Evolutionary conservation across 1,140 invertebrate genomes (phyloP).

Genomic region (Aphelenchoides fujianensis): DNA sequence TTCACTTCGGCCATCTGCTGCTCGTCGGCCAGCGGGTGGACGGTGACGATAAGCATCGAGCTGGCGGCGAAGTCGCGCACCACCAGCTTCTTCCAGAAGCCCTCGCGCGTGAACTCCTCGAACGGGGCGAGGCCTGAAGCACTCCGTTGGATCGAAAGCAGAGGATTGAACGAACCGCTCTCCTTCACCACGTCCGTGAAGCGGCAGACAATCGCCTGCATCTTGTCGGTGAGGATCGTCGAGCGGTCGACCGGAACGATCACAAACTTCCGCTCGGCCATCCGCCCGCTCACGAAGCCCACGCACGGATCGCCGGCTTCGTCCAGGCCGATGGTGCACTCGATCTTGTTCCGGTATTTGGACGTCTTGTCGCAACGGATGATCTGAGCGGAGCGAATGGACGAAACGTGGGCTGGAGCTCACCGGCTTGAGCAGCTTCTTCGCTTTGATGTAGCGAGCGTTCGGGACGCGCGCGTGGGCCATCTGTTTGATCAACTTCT

Average conservation of each 20-base stretch:
- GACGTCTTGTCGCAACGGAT: constrained; percentile 67
- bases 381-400: constrained; percentile 47
- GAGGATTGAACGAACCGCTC: constrained; percentile 62
- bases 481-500: constrained; percentile 35
- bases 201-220: constrained; percentile 71
- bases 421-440: constrained; percentile 41
- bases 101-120: constrained; percentile 78
- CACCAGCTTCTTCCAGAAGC: constrained; percentile 84
- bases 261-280: constrained; percentile 72
- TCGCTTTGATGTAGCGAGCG: background rate
- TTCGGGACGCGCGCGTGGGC: constrained; percentile 13
- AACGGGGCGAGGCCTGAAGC: constrained; percentile 73
- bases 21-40: constrained; percentile 64
- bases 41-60: constrained; percentile 80
- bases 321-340: constrained; percentile 80
- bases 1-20: constrained; percentile 49
- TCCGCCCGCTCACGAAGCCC: constrained; percentile 64
- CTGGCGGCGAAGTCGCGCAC: constrained; percentile 73
- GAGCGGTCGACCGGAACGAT: constrained; percentile 73
- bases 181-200: constrained; percentile 67
- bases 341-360: constrained; percentile 93
- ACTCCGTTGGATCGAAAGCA: constrained; percentile 64
- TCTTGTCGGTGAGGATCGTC: constrained; percentile 74
- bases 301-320: constrained; percentile 58
- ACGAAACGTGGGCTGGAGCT: too few relatives aligned